Conservation (phyloP, 1,140 invertebrate genomes). For the Grapholita molesta region DNA sequence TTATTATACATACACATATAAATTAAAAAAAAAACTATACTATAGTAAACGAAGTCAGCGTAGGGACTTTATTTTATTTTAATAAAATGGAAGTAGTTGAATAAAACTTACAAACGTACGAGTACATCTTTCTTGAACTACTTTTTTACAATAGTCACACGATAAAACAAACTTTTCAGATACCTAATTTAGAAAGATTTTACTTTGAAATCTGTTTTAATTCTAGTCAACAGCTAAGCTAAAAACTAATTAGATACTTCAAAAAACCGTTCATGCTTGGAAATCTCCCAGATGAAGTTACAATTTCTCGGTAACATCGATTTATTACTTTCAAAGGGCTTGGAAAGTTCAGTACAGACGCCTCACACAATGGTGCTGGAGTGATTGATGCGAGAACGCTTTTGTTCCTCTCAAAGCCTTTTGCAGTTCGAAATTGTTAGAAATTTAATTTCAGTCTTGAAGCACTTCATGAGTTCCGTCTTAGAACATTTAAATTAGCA, state of each 20-base stretch:
- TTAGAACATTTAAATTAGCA: not conserved
- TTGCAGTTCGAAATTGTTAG: slow-evolving; percentile 4
- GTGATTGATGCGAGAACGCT: slow-evolving; percentile 16
- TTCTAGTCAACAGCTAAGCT: not conserved
- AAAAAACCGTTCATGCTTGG: not conserved
- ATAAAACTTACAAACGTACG: too few species aligned
- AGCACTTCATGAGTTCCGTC: not conserved
- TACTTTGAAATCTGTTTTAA: not conserved
- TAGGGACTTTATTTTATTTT: too few species aligned
- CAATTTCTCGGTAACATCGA: slow-evolving; percentile 12
- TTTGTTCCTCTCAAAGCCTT: slow-evolving; percentile 9
- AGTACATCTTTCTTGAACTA: too few species aligned
- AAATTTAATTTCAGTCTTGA: slow-evolving; percentile 3
- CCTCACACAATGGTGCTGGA: not conserved
- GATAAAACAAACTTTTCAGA: too few species aligned
- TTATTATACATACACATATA: too few species aligned
- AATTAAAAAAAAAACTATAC: too few species aligned
- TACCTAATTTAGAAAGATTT: not conserved
- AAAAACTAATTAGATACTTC: slow-evolving; percentile 15
- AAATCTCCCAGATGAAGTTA: slow-evolving; percentile 15
- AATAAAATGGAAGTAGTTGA: too few species aligned
- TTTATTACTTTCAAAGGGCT: slow-evolving; percentile 17
- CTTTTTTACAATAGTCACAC: too few species aligned
- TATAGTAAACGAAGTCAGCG: too few species aligned
- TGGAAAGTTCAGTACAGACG: not conserved